phyloP scores from a whole-genome alignment of 2,113 vertebrate species.

The Galeopterus variegatus region DNA sequence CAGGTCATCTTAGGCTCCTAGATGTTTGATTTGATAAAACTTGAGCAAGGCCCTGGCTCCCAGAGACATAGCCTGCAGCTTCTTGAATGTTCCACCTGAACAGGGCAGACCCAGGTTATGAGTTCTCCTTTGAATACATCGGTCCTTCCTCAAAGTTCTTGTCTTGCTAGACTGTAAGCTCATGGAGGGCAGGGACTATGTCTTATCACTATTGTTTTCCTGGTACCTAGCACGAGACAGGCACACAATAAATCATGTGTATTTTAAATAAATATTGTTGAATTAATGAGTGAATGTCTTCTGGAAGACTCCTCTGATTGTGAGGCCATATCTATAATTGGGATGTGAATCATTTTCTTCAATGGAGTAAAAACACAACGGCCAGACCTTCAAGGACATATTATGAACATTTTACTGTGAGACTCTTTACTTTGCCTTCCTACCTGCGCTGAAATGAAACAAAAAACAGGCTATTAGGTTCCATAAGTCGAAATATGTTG shows the following conservation, averaged over 20 bases:
- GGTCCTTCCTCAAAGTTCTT: not conserved
- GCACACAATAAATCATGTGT: not conserved
- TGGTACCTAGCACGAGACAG: not conserved
- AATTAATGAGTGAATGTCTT: constrained; percentile 17
- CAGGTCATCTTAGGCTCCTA: not conserved
- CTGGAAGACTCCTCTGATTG: constrained; percentile 3
- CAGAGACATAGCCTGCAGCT: not conserved
- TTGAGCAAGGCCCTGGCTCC: not conserved
- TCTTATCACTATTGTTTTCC: not conserved
- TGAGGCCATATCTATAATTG: not conserved
- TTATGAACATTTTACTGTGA: constrained; percentile 75
- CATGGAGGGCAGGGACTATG: not conserved
- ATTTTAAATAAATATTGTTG: not conserved
- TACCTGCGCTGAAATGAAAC: constrained; percentile 71
- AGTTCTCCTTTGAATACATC: not conserved
- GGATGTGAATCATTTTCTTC: constrained; percentile 37
- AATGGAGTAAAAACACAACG: not conserved
- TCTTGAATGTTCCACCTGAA: constrained; percentile 12
- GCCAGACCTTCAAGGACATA: not conserved
- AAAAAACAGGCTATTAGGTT: constrained; percentile 71
- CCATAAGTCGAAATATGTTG: constrained; percentile 67
- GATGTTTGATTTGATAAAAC: not conserved
- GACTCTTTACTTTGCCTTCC: constrained; percentile 78
- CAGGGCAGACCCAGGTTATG: not conserved
- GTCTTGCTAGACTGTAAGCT: constrained; percentile 49